These are phyloP conservation scores for Ctenoplectra terminalis DNA, from an alignment of 1,140 invertebrate species.

Conservation along the genomic window DNA sequence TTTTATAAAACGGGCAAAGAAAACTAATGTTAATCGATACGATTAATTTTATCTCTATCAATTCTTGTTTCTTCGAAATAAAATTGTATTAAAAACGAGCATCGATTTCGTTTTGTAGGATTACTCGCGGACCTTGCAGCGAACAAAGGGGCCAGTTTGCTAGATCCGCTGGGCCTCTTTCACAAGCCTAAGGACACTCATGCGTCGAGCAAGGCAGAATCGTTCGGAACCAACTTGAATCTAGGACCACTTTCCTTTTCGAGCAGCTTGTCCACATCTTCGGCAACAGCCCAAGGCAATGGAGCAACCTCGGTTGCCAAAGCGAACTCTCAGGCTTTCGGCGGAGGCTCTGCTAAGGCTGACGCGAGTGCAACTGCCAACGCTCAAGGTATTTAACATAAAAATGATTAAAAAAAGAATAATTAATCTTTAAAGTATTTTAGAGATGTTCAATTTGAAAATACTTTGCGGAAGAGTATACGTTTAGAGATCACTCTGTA, in stretches of 20 bases:
- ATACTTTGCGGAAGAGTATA: neutral
- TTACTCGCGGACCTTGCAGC: slow-evolving; percentile 14
- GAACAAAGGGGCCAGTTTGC: slow-evolving; percentile 15
- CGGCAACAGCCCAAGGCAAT: slow-evolving; percentile 45
- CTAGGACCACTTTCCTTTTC: slow-evolving; percentile 70
- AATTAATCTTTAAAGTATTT: neutral
- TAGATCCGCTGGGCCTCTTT: slow-evolving; percentile 72
- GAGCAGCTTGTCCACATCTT: slow-evolving; percentile 42
- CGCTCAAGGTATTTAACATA: slow-evolving; percentile 47
- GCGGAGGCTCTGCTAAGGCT: slow-evolving; percentile 27
- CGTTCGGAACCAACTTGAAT: slow-evolving; percentile 55
- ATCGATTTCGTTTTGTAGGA: slow-evolving; percentile 11
- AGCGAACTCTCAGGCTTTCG: slow-evolving; percentile 10
- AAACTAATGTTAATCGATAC: too few relatives aligned
- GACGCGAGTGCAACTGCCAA: slow-evolving; percentile 44
- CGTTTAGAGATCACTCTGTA: too few relatives aligned
- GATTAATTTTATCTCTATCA: too few relatives aligned
- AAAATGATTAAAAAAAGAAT: neutral
- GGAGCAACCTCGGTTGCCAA: slow-evolving; percentile 34
- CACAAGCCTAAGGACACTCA: slow-evolving; percentile 15
- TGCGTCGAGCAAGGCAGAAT: slow-evolving; percentile 43
- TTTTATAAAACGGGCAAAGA: too few relatives aligned
- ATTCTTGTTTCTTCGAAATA: too few relatives aligned
- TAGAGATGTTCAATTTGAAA: too few relatives aligned
- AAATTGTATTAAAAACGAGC: too few relatives aligned